Percentiles rank a stretch among this genome's conserved stretches.
Evolutionary conservation across 2,797 vertebrate species (phyloP).

Genomic region (Bucorvus abyssinicus): DNA sequence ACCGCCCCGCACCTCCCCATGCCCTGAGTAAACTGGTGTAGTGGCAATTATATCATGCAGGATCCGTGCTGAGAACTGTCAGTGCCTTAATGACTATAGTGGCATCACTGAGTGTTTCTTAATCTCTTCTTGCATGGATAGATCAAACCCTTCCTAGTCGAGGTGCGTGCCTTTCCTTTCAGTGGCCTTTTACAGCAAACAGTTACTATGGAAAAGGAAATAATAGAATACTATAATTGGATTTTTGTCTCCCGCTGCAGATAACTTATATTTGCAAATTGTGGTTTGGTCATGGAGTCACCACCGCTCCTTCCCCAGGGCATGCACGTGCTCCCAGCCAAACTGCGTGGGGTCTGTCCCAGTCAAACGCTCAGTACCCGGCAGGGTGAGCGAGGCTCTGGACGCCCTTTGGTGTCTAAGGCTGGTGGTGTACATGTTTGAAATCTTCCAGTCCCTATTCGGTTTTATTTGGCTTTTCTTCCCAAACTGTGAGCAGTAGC

Average conservation of each 20-base stretch:
- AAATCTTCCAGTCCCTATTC: neutral
- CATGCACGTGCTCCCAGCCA: neutral
- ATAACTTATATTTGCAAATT: neutral
- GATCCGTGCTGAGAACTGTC: neutral
- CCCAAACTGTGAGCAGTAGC: neutral
- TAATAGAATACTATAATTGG: neutral
- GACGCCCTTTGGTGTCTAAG: neutral
- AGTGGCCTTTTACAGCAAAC: neutral
- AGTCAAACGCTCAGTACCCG: neutral
- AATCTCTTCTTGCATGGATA: neutral
- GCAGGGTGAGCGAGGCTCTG: neutral
- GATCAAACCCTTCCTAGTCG: neutral
- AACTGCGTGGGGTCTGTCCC: neutral
- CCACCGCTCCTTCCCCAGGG: neutral
- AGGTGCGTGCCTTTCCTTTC: neutral
- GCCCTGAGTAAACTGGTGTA: neutral
- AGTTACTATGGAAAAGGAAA: neutral
- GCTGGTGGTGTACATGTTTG: neutral
- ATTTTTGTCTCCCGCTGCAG: neutral
- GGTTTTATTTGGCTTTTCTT: constrained; percentile 27
- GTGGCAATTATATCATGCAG: neutral
- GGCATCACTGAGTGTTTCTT: neutral
- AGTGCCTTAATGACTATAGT: neutral
- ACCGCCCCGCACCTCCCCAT: accelerated
- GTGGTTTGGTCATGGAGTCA: neutral